A percentile compares a stretch with the other conserved stretches of the same genome.
These are phyloP conservation scores for Synanthedon vespiformis DNA, from an alignment of 2,888 invertebrate genomes.

Conservation along the genomic window DNA sequence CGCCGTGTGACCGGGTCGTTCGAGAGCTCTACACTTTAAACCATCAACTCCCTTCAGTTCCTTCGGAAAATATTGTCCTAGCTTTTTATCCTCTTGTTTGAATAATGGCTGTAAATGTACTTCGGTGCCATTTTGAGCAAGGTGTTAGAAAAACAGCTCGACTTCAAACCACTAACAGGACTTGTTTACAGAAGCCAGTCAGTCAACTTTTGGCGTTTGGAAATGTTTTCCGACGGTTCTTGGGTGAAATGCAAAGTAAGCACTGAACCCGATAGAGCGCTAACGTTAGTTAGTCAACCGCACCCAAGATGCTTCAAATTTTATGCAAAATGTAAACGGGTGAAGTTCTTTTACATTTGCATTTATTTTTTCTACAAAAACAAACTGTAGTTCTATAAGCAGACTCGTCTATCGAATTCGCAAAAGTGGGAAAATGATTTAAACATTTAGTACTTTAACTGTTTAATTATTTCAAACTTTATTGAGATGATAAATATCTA, in stretches of 20 bases:
- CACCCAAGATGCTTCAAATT: neutral
- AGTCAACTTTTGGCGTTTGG: slow-evolving; percentile 55
- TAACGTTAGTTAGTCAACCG: slow-evolving; percentile 11
- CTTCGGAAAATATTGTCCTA: slow-evolving; percentile 66
- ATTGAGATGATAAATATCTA: too few relatives aligned
- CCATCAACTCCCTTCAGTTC: slow-evolving; percentile 60
- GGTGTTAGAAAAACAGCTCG: slow-evolving; percentile 60
- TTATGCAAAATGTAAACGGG: neutral
- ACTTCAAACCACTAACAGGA: slow-evolving; percentile 60
- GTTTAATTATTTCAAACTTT: too few relatives aligned
- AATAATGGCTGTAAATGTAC: slow-evolving; percentile 67
- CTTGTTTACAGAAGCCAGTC: slow-evolving; percentile 61
- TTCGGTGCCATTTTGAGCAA: slow-evolving; percentile 56
- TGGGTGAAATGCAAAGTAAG: slow-evolving; percentile 60
- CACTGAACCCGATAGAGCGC: slow-evolving; percentile 43
- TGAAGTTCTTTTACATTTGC: neutral
- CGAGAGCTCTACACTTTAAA: slow-evolving; percentile 67
- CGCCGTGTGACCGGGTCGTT: slow-evolving; percentile 33
- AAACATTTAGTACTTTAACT: too few relatives aligned
- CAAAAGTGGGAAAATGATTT: too few relatives aligned
- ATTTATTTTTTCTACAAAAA: too few relatives aligned
- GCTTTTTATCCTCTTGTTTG: slow-evolving; percentile 70
- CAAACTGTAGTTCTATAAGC: too few relatives aligned
- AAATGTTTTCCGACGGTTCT: slow-evolving; percentile 59
- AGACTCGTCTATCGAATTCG: too few relatives aligned